Conservation (phyloP, 2,888 invertebrate genomes). For the Drosophila histrio region DNA sequence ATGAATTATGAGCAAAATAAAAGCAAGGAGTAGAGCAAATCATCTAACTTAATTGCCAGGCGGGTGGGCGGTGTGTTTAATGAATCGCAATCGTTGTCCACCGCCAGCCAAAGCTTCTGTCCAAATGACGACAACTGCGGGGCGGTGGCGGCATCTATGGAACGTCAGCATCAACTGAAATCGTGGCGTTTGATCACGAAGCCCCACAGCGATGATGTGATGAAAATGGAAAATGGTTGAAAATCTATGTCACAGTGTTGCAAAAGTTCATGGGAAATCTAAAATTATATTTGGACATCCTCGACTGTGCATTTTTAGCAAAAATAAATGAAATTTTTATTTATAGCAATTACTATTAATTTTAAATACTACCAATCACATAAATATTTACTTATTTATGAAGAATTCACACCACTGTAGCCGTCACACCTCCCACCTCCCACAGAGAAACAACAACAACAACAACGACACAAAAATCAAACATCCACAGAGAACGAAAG, state of each 20-base stretch:
- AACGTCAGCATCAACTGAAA: constrained; percentile 48
- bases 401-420: constrained; percentile 38
- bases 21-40: constrained; percentile 19
- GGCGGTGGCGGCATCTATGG: constrained; percentile 24
- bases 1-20: constrained; percentile 24
- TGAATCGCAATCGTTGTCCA: constrained; percentile 45
- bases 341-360: constrained; percentile 10
- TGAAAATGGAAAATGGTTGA: constrained; percentile 60
- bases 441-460: constrained; percentile 6
- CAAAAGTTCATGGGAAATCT: constrained; percentile 25
- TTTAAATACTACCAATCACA: neutral
- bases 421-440: constrained; percentile 21
- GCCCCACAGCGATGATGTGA: constrained; percentile 51
- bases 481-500: constrained; percentile 40
- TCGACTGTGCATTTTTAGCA: neutral
- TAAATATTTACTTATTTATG: constrained; percentile 2
- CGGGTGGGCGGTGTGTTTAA: constrained; percentile 39
- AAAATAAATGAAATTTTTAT: neutral
- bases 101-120: constrained; percentile 13
- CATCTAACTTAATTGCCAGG: constrained; percentile 42
- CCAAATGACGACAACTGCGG: constrained; percentile 44
- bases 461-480: constrained; percentile 43
- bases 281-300: neutral
- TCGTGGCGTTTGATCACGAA: constrained; percentile 71
- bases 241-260: constrained; percentile 54